A percentile compares a stretch with the other conserved stretches of the same genome.
These are phyloP conservation scores for Catocala nupta DNA, from an alignment of 2,888 invertebrate genomes.

Conservation along the genomic window DNA sequence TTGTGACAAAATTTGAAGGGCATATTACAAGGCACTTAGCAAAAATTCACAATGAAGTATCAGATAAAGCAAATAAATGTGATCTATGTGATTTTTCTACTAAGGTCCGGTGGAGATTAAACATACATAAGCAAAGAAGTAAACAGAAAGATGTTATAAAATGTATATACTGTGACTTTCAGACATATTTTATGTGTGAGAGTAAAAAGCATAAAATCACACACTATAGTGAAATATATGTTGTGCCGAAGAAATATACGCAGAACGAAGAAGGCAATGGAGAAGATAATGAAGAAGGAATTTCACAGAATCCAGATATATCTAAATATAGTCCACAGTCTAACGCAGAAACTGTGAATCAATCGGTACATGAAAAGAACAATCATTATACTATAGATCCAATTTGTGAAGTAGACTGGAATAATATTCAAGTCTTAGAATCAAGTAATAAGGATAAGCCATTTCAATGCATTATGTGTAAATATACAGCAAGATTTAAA, in stretches of 20 bases:
- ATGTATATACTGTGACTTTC: constrained; percentile 65
- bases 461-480: constrained; percentile 69
- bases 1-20: constrained; percentile 68
- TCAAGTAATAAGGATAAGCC: constrained; percentile 62
- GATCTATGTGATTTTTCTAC: constrained; percentile 71
- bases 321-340: not conserved
- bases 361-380: constrained; percentile 34
- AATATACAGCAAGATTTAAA: constrained; percentile 69
- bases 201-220: constrained; percentile 64
- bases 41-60: constrained; percentile 69
- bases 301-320: not conserved
- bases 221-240: constrained; percentile 43
- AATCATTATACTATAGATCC: constrained; percentile 66
- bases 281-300: not conserved
- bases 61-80: constrained; percentile 65
- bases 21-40: constrained; percentile 72
- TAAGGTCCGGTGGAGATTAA: constrained; percentile 67
- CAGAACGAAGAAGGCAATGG: too few relatives aligned
- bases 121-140: constrained; percentile 67
- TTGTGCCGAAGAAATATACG: constrained; percentile 13
- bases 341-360: constrained; percentile 3
- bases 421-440: constrained; percentile 68
- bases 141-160: constrained; percentile 54
- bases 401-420: constrained; percentile 63
- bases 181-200: constrained; percentile 67